These are phyloP conservation scores for Lasius platythorax DNA, from an alignment of 2,888 invertebrate species.

Conservation along the genomic window DNA sequence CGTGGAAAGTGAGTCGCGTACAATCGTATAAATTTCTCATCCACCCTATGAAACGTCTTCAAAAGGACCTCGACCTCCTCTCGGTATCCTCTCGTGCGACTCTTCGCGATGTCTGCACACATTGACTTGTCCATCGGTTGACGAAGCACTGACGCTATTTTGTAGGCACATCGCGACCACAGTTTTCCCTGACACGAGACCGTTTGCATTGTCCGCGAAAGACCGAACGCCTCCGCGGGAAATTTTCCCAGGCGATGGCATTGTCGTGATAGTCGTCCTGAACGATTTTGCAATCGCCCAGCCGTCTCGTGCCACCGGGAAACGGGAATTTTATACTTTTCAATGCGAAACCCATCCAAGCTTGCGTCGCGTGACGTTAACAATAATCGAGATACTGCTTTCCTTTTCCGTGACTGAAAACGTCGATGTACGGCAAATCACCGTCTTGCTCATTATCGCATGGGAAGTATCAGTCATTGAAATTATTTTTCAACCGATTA, in stretches of 20 bases:
- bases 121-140: constrained; percentile 45
- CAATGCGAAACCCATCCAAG: constrained; percentile 65
- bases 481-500: background rate
- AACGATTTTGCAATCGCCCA: constrained; percentile 68
- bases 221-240: constrained; percentile 80
- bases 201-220: constrained; percentile 74
- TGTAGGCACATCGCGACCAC: constrained; percentile 25
- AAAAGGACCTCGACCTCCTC: constrained; percentile 73
- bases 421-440: background rate
- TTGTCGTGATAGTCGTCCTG: constrained; percentile 75
- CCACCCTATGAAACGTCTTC: constrained; percentile 16
- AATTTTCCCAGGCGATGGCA: constrained; percentile 83
- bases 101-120: constrained; percentile 33
- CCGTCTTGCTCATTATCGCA: constrained; percentile 4
- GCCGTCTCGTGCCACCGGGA: constrained; percentile 52
- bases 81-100: constrained; percentile 59
- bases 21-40: constrained; percentile 37
- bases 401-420: constrained; percentile 30
- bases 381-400: constrained; percentile 62
- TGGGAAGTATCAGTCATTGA: background rate
- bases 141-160: constrained; percentile 16
- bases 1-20: constrained; percentile 56
- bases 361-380: constrained; percentile 75
- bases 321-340: constrained; percentile 70
- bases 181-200: constrained; percentile 75